Evolutionary conservation across 2,113 vertebrate genomes (phyloP), one percentile per base, ranked within the genome.

Genomic region (Vireo altiloquus): DNA sequence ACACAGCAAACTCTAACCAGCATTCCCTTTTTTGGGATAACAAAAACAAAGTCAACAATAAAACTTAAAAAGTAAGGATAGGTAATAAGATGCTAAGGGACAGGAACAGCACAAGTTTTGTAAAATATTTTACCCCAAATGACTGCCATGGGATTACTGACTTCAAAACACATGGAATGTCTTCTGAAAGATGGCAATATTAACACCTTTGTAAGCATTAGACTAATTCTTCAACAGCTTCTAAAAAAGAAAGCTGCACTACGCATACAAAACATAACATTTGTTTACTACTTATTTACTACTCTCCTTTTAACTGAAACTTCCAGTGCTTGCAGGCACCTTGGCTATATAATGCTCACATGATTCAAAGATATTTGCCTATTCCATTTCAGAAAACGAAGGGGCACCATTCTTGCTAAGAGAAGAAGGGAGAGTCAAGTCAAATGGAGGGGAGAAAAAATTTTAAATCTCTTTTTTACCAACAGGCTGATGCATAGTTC

Each of bases 381-480:
- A 24, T 8, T 59, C 35, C 15, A 13, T n/a, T 57, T 44, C 56
- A 82, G 72, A 75, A 75, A 46, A 78, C 17, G 19, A 66, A 80
- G 37, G 31, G 7, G 35, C 5, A 50, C 11, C 2, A 2, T 19
- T 60, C 49, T 11, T 18, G 11, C 15, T 21, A 25, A 59, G 13
- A 39, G 27, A 33, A 60, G 76, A 87, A 52, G 4, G 17, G 10
- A 90, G 30, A 66, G 19, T 40, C 69, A 74, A 79, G 90, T 54
- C 33, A 59, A 84, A 33, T 4, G 0, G 6, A 2, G 12, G 2
- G 12, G 7, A 4, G 3, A 1, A 1, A 5, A n/a, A 40, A 12
- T 14, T 7, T 27, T 18, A 2, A 25, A 61, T 20, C 15, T 75
- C 56, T 8, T 61, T 22, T 79, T 80, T 18, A 78, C 28, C 30